These are phyloP conservation scores for Hypsibius dujardini DNA, from an alignment of 1,140 invertebrate genomes.

Conservation along the genomic window DNA sequence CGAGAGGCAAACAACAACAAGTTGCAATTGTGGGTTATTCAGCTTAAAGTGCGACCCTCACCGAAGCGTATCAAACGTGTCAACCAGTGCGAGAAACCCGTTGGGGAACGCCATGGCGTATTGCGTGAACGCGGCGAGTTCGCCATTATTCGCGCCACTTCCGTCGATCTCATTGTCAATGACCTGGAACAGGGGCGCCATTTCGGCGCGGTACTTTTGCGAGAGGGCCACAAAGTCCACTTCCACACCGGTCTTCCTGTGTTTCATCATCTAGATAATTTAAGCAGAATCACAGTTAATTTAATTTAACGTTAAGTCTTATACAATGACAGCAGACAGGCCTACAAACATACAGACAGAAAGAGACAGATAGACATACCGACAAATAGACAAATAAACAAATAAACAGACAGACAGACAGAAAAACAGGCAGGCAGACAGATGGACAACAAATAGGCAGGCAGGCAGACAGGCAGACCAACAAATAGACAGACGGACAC, in stretches of 20 bases:
- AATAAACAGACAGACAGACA: too few relatives aligned
- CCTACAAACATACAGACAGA: too few relatives aligned
- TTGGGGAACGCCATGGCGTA: slow-evolving; percentile 92
- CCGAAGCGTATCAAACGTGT: slow-evolving; percentile 98
- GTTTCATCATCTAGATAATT: slow-evolving; percentile 38
- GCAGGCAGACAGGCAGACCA: too few relatives aligned
- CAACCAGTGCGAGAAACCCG: slow-evolving; percentile 82
- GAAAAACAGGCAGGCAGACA: too few relatives aligned
- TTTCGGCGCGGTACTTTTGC: slow-evolving; percentile 47
- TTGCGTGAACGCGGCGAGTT: slow-evolving; percentile 81
- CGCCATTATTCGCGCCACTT: slow-evolving; percentile 33
- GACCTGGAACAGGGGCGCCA: slow-evolving; percentile 51
- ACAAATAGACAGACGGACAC: too few relatives aligned
- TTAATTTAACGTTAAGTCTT: too few relatives aligned
- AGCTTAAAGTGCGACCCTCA: slow-evolving; percentile 38
- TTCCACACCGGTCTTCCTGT: slow-evolving; percentile 38
- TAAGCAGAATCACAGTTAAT: slow-evolving; percentile 20
- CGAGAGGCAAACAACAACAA: not conserved
- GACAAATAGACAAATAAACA: too few relatives aligned
- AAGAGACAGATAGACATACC: too few relatives aligned
- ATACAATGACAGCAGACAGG: too few relatives aligned
- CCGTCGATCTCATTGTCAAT: slow-evolving; percentile 58
- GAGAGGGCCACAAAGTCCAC: slow-evolving; percentile 52
- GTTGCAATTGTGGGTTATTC: not conserved
- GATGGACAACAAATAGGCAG: too few relatives aligned